Evolutionary conservation across 1,140 invertebrate species (phyloP), one percentile per base, ranked within the genome.

Genomic region (Drosophila bipectinata): DNA sequence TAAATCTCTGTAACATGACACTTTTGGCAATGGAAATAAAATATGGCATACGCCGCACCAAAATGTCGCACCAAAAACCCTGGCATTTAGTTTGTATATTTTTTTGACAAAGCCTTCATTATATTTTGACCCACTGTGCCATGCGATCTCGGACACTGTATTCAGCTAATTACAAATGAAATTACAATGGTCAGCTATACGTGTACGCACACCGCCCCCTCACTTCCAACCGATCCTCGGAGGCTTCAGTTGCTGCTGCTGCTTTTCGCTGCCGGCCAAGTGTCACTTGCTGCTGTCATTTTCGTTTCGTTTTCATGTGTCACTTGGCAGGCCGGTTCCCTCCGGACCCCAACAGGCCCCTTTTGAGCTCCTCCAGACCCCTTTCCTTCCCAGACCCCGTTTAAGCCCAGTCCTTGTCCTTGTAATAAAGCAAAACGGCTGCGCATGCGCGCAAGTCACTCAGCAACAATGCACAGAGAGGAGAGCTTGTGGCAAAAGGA

Each of bases 1-100:
- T 91, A 91, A 91, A 91, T 91, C 90, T 90, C 78, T 76, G 87
- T 87, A 90, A 91, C 90, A 91, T 91, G 90, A 91, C 90, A 91
- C 90, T 91, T 91, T 91, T 91, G 87, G 88, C 90, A 91, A 88
- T 91, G 82, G 83, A 88, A 91, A 91, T 88, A 91, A 91, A 90
- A 91, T 90, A 90, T 91, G 89, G 90, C 79, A 88, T 89, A 77
- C 79, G 80, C 48, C 69, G 77, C 84, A 85, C 69, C 82, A 84
- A 89, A 89, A 88, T 88, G 84, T 88, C 79, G 82, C 82, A 87
- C 82, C 82, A 84, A 62, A 32, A 60, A 44, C 56, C 24, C 24
- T 14, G 41, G 41, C 41, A 15, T 49, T 37, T 63, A 68, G 47
- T 68, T 51, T 52, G 14, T 8, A 44, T 44, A 15, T 18, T 59